Percentiles rank a stretch among this genome's conserved stretches.
Evolutionary conservation across 2,113 vertebrate genomes (phyloP).

Genomic region (Pedetes capensis): DNA sequence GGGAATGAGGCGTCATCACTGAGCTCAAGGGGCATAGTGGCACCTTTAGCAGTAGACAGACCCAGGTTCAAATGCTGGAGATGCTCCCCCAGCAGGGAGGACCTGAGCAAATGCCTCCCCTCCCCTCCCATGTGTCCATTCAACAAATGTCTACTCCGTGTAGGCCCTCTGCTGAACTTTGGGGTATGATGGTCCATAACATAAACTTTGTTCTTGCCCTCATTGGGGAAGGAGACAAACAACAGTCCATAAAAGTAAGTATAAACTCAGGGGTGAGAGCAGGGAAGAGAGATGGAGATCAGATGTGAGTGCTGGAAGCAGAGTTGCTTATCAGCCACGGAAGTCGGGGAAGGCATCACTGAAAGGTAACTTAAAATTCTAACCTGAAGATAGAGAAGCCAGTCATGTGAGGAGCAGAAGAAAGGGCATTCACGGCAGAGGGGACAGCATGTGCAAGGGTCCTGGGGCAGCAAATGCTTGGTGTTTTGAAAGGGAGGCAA

Average conservation of each 20-base stretch:
- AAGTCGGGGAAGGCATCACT: background rate
- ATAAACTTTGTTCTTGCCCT: background rate
- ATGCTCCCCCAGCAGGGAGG: slow-evolving; percentile 42
- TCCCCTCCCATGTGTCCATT: slow-evolving; percentile 54
- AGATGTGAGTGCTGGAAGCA: fast-evolving
- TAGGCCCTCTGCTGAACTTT: slow-evolving; percentile 54
- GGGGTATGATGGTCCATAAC: background rate
- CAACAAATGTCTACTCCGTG: background rate
- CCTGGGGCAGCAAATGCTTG: background rate
- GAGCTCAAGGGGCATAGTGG: slow-evolving; percentile 33
- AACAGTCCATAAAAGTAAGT: background rate
- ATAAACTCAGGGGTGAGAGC: background rate
- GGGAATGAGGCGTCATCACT: background rate
- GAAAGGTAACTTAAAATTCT: background rate
- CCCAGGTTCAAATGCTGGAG: background rate
- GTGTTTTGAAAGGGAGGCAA: background rate
- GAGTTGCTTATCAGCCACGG: too few relatives aligned
- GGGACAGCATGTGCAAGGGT: background rate
- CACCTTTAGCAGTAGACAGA: slow-evolving; percentile 55
- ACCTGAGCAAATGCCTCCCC: slow-evolving; percentile 48
- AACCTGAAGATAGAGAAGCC: background rate
- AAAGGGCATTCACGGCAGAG: background rate
- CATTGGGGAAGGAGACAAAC: background rate
- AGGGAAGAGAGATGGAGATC: background rate
- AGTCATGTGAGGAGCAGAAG: background rate